phyloP scores from a whole-genome alignment of 2,797 vertebrate genomes.

The Ibycter americanus region DNA sequence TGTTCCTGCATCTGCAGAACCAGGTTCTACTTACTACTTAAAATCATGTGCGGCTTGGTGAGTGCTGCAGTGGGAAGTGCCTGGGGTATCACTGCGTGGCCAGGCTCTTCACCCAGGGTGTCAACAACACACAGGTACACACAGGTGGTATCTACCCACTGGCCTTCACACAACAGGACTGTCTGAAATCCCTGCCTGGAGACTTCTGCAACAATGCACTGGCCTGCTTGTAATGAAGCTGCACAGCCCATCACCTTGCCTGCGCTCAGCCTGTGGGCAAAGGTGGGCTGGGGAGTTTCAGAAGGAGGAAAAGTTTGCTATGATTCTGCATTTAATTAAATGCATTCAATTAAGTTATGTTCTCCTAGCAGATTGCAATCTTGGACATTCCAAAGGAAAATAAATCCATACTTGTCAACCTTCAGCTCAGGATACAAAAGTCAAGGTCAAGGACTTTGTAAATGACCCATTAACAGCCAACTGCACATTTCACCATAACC shows the following conservation, averaged over 20 bases:
- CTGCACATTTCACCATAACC: neutral
- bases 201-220: rapidly evolving
- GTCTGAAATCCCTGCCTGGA: neutral
- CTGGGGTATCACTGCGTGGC: neutral
- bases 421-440: neutral
- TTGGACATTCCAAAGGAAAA: neutral
- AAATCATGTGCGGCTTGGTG: neutral
- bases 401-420: neutral
- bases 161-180: neutral
- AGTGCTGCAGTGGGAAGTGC: neutral
- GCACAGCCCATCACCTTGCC: neutral
- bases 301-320: neutral
- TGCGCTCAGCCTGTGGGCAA: neutral
- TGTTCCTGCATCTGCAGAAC: neutral
- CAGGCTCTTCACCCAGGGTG: neutral
- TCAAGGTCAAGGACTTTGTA: neutral
- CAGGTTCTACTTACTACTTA: neutral
- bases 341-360: neutral
- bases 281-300: neutral
- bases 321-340: neutral
- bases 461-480: neutral
- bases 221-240: neutral
- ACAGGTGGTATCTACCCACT: neutral
- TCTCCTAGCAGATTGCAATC: neutral
- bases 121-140: neutral